Base-by-base conservation (phyloP, 2,113 vertebrate species). In the Ciconia maguari region DNA sequence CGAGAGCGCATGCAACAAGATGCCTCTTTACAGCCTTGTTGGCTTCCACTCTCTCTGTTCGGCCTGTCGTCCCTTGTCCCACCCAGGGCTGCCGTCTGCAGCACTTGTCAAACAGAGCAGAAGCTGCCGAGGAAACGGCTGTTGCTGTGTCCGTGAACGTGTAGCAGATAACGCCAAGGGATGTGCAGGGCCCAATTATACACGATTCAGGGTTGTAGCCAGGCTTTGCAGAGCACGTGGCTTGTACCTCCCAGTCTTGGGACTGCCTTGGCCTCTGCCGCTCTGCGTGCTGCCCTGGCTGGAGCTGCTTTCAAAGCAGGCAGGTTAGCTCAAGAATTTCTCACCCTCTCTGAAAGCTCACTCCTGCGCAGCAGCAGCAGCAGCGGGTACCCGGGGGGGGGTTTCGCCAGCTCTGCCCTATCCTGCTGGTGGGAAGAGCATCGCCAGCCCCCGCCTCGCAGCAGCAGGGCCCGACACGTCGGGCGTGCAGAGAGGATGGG, bases 401-500 rank as follows among this genome's bases (percentile, higher is more conserved):
- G 12, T 3, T 49, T 58, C 0, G 0, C 27, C 60, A 25, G 16
- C 79, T 78, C 79, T 42, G 54, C 66, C 30, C 46, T 8, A 0
- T 22, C 19, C 29, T 27, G 24, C 26, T 5, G 11, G 20, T 10
- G 48, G 57, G 57, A 57, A 77, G 70, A 81, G 38, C 52, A 10
- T 46, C 16, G 2, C 26, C 29, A 8, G 4, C 14, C 8, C 21
- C 19, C 0, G 1, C 52, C 27, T 16, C 3, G 1, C 52, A 4
- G 48, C 42, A 21, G 48, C 34, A 14, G 42, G 27, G 22, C 15
- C 22, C 8, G 7, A 30, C 46, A 16, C 3, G 1, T 29, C 0
- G 5, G 38, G 13, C 1, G 2, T 13, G 48, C 13, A 16, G 30
- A 30, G 36, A 32, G 25, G 6, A 4, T 0, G 2, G 22, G n/a